These are phyloP conservation scores for Pogonognathellus flavescens DNA, from an alignment of 1,140 invertebrate genomes.

Conservation along the genomic window DNA sequence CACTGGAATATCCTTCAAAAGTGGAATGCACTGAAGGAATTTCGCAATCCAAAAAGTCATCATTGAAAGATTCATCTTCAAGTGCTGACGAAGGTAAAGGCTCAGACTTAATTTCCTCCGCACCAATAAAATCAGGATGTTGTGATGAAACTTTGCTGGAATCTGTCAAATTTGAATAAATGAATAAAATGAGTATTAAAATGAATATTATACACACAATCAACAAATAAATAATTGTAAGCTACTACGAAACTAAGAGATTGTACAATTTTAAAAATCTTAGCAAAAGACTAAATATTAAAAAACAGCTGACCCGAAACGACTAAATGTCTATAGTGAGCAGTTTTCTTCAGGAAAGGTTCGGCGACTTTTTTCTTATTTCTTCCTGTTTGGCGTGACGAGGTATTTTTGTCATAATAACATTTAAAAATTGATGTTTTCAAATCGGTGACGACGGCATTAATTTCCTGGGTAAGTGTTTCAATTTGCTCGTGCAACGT, in stretches of 20 bases:
- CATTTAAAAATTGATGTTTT: background rate
- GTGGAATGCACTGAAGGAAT: background rate
- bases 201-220: too few species aligned
- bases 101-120: background rate
- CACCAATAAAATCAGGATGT: too few species aligned
- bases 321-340: background rate
- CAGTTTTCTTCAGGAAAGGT: background rate
- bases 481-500: conserved; percentile 1
- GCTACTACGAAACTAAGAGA: too few species aligned
- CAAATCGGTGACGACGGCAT: background rate
- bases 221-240: too few species aligned
- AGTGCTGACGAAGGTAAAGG: background rate
- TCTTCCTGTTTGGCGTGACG: too few species aligned
- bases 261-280: too few species aligned
- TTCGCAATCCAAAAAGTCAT: background rate
- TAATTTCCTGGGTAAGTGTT: background rate
- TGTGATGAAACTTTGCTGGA: too few species aligned
- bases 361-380: background rate
- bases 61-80: background rate
- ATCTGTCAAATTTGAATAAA: too few species aligned
- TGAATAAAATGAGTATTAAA: too few species aligned
- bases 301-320: background rate
- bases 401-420: background rate
- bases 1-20: background rate
- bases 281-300: background rate